Percentiles rank a stretch among this genome's conserved stretches.
Evolutionary conservation across 2,888 invertebrate genomes (phyloP).

Genomic region (Parnassius mnemosyne): DNA sequence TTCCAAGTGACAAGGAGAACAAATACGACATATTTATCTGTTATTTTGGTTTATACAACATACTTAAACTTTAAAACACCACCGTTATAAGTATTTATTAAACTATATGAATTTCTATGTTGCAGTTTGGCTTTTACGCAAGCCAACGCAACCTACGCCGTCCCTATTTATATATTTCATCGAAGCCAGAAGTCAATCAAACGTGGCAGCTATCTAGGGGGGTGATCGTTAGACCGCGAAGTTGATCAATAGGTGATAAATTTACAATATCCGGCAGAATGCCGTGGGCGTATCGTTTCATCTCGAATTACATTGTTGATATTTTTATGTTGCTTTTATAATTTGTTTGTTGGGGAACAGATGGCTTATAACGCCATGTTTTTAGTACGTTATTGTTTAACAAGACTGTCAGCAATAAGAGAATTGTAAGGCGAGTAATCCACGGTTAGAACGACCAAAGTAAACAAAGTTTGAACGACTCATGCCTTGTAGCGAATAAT

Average conservation of each 20-base stretch:
- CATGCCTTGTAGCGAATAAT: too few relatives aligned
- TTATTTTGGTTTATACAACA: too few relatives aligned
- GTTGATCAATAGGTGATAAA: conserved; percentile 32
- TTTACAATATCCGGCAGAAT: conserved; percentile 34
- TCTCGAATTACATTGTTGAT: conserved; percentile 13
- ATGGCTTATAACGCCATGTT: conserved; percentile 12
- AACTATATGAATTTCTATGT: too few relatives aligned
- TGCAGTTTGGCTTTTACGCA: too few relatives aligned
- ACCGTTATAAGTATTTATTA: too few relatives aligned
- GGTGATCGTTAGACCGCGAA: conserved; percentile 31
- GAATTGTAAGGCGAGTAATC: too few relatives aligned
- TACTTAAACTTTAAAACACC: too few relatives aligned
- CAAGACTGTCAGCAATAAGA: too few relatives aligned
- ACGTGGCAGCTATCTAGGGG: conserved; percentile 3
- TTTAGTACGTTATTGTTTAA: neutral
- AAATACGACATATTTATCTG: too few relatives aligned
- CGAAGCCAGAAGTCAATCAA: conserved; percentile 10
- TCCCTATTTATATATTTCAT: neutral
- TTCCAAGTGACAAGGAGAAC: too few relatives aligned
- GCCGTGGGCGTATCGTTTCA: conserved; percentile 14
- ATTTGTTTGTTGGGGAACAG: conserved; percentile 7
- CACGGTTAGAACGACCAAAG: too few relatives aligned
- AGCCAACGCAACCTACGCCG: neutral
- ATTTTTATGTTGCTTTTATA: conserved; percentile 17
- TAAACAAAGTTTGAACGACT: too few relatives aligned